phyloP scores from a whole-genome alignment of 2,888 invertebrate species.

The Mesoligia furuncula region DNA sequence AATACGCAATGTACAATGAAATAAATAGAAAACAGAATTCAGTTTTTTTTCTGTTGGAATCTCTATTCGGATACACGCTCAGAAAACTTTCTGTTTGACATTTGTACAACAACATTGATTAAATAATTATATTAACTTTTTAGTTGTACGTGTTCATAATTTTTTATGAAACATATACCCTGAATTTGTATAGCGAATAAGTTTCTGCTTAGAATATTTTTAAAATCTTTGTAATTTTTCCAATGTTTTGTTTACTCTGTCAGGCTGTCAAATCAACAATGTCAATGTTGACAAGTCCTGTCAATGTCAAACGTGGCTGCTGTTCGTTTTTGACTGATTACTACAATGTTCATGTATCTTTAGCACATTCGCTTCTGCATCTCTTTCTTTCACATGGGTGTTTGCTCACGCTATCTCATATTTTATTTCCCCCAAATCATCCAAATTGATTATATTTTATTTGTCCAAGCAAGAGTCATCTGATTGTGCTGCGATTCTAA shows the following conservation, averaged over 20 bases:
- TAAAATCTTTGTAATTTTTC: neutral
- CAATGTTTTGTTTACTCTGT: neutral
- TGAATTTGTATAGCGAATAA: neutral
- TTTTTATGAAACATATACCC: no score
- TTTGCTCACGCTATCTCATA: conserved; percentile 37
- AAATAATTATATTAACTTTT: neutral
- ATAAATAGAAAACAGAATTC: neutral
- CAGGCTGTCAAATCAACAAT: conserved; percentile 5
- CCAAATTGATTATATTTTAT: conserved; percentile 39
- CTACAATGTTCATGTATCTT: conserved; percentile 7
- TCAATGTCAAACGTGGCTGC: conserved; percentile 34
- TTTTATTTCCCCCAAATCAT: conserved; percentile 4
- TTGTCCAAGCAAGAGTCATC: conserved; percentile 45
- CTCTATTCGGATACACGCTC: conserved; percentile 47
- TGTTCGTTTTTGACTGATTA: neutral
- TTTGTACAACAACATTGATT: neutral
- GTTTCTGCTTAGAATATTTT: neutral
- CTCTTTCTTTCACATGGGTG: conserved; percentile 12
- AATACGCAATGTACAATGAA: conserved; percentile 60
- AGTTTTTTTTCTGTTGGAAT: conserved; percentile 31
- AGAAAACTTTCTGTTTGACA: conserved; percentile 9
- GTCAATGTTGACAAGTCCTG: conserved; percentile 5
- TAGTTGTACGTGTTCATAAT: neutral
- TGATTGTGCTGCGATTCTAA: conserved; percentile 51
- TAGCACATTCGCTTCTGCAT: conserved; percentile 22